Percentiles rank a stretch among this genome's conserved stretches.
phyloP scores from a whole-genome alignment of 2,797 vertebrate species.

The Melanotaenia maccullochi region DNA sequence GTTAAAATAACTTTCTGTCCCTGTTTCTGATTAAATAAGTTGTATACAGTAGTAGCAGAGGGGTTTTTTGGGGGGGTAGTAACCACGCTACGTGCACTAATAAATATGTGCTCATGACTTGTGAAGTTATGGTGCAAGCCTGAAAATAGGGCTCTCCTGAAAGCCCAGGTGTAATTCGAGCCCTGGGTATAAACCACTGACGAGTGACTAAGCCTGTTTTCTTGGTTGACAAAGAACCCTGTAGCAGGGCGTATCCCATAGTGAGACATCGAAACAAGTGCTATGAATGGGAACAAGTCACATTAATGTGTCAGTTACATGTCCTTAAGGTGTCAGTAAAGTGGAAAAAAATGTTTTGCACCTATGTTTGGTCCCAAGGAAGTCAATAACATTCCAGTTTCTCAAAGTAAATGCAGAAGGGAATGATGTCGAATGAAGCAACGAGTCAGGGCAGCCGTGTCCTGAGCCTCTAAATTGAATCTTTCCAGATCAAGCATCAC shows the following conservation, averaged over 20 bases:
- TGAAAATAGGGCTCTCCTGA: too few relatives aligned
- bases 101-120: too few relatives aligned
- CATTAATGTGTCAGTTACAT: constrained; percentile 47
- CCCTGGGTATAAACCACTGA: too few relatives aligned
- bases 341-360: constrained; percentile 40
- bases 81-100: too few relatives aligned
- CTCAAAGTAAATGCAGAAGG: constrained; percentile 71
- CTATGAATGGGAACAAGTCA: background rate
- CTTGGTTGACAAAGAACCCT: too few relatives aligned
- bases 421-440: constrained; percentile 64
- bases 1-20: too few relatives aligned
- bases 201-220: too few relatives aligned
- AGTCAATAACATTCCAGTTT: constrained; percentile 76
- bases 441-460: constrained; percentile 54
- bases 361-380: constrained; percentile 22
- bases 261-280: background rate
- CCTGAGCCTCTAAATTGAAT: constrained; percentile 72
- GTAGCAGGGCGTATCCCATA: background rate
- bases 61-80: too few relatives aligned
- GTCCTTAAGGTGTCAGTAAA: constrained; percentile 38
- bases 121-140: too few relatives aligned
- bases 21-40: too few relatives aligned
- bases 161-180: too few relatives aligned
- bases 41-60: too few relatives aligned
- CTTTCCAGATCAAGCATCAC: constrained; percentile 57